A percentile compares a stretch with the other conserved stretches of the same genome.
Evolutionary conservation across 2,113 vertebrate species (phyloP).

Genomic region (Pachycephala philippinensis): DNA sequence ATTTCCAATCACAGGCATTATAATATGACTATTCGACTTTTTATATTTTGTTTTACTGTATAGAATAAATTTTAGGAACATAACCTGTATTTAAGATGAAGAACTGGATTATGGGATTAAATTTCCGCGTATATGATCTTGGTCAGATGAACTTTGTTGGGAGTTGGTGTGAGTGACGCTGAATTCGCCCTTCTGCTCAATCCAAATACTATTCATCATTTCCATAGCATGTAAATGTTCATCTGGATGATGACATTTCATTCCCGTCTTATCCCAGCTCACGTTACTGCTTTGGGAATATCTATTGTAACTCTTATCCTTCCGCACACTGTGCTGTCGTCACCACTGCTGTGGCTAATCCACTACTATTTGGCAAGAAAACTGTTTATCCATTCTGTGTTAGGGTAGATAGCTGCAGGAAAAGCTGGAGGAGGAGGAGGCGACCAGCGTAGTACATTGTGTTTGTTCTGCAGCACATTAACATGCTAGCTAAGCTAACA

Average conservation of each 20-base stretch:
- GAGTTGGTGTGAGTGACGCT: slow-evolving; percentile 24
- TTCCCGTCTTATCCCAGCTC: slow-evolving; percentile 21
- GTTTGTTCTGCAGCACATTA: background rate
- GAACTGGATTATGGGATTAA: background rate
- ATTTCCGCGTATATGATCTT: background rate
- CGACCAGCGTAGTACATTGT: background rate
- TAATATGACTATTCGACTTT: background rate
- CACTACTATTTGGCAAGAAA: slow-evolving; percentile 40
- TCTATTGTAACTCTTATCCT: slow-evolving; percentile 54
- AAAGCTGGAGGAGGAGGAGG: background rate
- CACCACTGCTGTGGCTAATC: slow-evolving; percentile 29
- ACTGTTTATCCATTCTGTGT: background rate
- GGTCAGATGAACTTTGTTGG: background rate
- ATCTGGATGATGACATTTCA: background rate
- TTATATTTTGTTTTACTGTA: background rate
- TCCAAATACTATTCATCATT: slow-evolving; percentile 44
- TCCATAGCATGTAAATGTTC: background rate
- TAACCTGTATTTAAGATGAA: background rate
- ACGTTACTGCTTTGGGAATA: slow-evolving; percentile 31
- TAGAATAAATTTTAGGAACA: background rate
- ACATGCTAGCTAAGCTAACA: background rate
- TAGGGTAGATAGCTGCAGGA: background rate
- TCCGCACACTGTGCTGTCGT: background rate
- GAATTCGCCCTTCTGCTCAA: slow-evolving; percentile 35
- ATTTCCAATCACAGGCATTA: background rate